Base-by-base conservation (phyloP, 1,140 invertebrate species). In the Meloidogyne floridensis region DNA sequence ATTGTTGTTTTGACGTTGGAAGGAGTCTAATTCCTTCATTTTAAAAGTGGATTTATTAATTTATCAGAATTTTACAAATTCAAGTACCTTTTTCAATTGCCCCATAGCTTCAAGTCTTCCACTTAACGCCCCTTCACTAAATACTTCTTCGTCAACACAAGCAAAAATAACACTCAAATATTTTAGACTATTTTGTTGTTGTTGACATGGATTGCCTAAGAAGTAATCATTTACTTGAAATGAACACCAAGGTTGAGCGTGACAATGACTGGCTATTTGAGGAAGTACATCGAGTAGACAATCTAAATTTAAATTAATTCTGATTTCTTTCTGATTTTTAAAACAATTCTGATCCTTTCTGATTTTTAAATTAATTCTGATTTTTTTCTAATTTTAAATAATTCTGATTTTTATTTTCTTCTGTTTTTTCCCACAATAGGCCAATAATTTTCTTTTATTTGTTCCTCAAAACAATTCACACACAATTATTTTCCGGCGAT, bases 141-240 rank as follows among this genome's bases (percentile, higher is more conserved):
- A 87, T 11, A 87, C 85, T 78, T 87, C 85, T 20, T 87, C 86
- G 53, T 88, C 87, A 32, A 87, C 84, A 71, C 87, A 87, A 69
- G 84, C 84, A 71, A 76, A 88, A 20, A 87, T 87, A 11, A 87
- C 32, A 53, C 72, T 80, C 11, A 87, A 77, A 59, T 87, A 87
- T 74, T 87, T 87, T 65, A n/a, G 7, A 18, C 7, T 65, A 18
- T 65, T 65, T 2, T 54, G 73, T 13, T 87, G 75, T 42, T 51
- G 72, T 32, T 65, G 47, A 65, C 86, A 87, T 42, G 82, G 85
- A 74, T 80, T 87, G n/a, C 86, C 86, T 13, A 87, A 69, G 71
- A 87, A 83, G 7, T 75, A 51, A 59, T 87, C 86, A 53, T 88
- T 75, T 8, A 87, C 85, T 5, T 81, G 54, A 32, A 87, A 43